Evolutionary conservation across 2,797 vertebrate genomes (phyloP).

Genomic region (Coranthus polyacanthus): DNA sequence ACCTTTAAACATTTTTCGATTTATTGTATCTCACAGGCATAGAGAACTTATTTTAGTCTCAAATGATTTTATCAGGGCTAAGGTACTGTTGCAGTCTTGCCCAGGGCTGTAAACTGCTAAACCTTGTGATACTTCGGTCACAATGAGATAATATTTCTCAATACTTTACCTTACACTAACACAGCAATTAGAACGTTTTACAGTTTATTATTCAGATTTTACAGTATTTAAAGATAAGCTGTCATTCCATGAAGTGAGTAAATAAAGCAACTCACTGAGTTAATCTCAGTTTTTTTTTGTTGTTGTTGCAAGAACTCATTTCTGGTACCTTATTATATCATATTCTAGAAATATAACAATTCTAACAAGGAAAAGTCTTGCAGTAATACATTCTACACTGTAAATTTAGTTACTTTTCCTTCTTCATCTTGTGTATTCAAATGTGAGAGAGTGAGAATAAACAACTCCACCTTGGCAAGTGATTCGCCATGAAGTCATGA

Average conservation of each 20-base stretch:
- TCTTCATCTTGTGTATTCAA: slow-evolving; percentile 39
- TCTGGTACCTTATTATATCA: neutral
- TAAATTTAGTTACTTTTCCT: slow-evolving; percentile 3
- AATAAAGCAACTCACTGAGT: no score
- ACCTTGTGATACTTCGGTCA: slow-evolving; percentile 57
- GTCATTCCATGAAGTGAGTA: slow-evolving; percentile 3
- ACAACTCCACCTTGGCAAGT: slow-evolving; percentile 64
- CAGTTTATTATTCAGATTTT: slow-evolving; percentile 23
- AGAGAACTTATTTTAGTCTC: slow-evolving; percentile 34
- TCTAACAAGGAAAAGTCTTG: slow-evolving; percentile 2
- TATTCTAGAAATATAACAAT: slow-evolving; percentile 5
- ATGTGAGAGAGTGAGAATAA: slow-evolving; percentile 66
- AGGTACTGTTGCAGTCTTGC: slow-evolving; percentile 49
- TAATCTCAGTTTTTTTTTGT: no score
- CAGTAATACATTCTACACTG: neutral
- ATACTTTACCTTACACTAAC: slow-evolving; percentile 38
- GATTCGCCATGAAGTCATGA: slow-evolving; percentile 75
- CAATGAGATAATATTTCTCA: slow-evolving; percentile 54
- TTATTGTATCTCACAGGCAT: slow-evolving; percentile 23
- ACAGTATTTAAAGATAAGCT: slow-evolving; percentile 19
- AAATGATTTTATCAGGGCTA: slow-evolving; percentile 40
- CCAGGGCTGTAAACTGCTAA: slow-evolving; percentile 40
- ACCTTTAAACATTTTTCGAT: slow-evolving; percentile 37
- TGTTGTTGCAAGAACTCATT: no score
- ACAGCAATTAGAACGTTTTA: slow-evolving; percentile 9